phyloP scores from a whole-genome alignment of 2,888 invertebrate species.

The Octonoba sinensis region DNA sequence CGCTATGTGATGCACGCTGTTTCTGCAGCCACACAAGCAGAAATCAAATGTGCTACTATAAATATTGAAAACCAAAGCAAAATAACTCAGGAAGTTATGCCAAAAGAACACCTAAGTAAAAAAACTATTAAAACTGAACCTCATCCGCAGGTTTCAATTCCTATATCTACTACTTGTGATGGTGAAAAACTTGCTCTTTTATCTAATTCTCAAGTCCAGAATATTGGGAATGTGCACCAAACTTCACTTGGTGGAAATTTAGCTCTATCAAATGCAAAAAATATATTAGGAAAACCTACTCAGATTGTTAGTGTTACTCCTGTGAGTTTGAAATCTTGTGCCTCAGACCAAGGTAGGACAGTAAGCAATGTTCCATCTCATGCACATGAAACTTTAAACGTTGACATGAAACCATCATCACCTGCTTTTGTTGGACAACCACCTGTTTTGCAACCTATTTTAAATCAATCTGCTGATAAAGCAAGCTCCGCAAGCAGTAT shows the following conservation, averaged over 20 bases:
- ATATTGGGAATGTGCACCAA: constrained; percentile 43
- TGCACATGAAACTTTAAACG: constrained; percentile 45
- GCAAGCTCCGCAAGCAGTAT: constrained; percentile 19
- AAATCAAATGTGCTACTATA: constrained; percentile 37
- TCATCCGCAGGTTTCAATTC: constrained; percentile 5
- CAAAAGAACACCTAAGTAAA: not conserved
- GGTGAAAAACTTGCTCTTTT: constrained; percentile 9
- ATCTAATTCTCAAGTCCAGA: constrained; percentile 21
- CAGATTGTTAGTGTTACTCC: constrained; percentile 65
- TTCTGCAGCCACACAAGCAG: constrained; percentile 30
- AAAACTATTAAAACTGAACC: constrained; percentile 19
- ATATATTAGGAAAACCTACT: constrained; percentile 64
- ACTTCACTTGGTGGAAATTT: constrained; percentile 51
- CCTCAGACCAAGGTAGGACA: constrained; percentile 36
- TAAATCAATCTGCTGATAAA: constrained; percentile 45
- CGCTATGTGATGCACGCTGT: constrained; percentile 48
- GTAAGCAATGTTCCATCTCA: constrained; percentile 30
- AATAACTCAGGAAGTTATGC: constrained; percentile 10
- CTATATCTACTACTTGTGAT: constrained; percentile 12
- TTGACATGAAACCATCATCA: constrained; percentile 63
- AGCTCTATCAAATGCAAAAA: constrained; percentile 61
- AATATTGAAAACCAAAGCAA: constrained; percentile 39
- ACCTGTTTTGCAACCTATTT: constrained; percentile 60
- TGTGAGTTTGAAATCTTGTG: constrained; percentile 35
- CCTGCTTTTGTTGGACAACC: constrained; percentile 64